These are phyloP conservation scores for Okamejei kenojei DNA, from an alignment of 2,797 vertebrate species.

Conservation along the genomic window DNA sequence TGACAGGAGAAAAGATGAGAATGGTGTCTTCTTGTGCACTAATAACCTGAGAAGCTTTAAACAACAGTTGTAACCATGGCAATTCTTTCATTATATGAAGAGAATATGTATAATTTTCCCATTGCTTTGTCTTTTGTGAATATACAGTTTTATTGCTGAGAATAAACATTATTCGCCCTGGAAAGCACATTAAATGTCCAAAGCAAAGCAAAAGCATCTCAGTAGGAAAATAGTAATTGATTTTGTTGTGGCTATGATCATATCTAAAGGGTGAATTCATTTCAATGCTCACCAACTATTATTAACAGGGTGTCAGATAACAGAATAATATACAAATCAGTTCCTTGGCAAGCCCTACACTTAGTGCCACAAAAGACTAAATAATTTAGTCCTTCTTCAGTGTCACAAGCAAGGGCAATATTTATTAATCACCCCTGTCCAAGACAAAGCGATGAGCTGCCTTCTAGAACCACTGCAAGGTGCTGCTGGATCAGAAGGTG, in stretches of 20 bases:
- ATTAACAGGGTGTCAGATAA: background rate
- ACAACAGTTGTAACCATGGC: slow-evolving; percentile 18
- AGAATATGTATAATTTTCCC: background rate
- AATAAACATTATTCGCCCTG: background rate
- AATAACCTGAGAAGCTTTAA: background rate
- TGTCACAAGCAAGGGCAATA: too few species aligned
- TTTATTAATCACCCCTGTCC: too few species aligned
- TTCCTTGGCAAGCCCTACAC: background rate
- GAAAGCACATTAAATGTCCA: background rate
- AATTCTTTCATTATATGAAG: background rate
- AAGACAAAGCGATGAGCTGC: too few species aligned
- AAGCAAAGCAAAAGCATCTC: background rate
- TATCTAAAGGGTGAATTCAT: background rate
- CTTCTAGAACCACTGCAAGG: too few species aligned
- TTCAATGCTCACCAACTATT: background rate
- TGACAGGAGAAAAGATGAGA: background rate
- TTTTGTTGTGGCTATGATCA: background rate
- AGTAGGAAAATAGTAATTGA: background rate
- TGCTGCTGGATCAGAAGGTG: too few species aligned
- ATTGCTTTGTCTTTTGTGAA: background rate
- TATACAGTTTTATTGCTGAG: background rate
- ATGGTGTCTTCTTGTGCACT: background rate
- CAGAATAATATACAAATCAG: background rate
- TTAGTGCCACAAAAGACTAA: too few species aligned
- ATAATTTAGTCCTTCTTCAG: too few species aligned